phyloP scores from a whole-genome alignment of 2,113 vertebrate species.

The Salminus brasiliensis region DNA sequence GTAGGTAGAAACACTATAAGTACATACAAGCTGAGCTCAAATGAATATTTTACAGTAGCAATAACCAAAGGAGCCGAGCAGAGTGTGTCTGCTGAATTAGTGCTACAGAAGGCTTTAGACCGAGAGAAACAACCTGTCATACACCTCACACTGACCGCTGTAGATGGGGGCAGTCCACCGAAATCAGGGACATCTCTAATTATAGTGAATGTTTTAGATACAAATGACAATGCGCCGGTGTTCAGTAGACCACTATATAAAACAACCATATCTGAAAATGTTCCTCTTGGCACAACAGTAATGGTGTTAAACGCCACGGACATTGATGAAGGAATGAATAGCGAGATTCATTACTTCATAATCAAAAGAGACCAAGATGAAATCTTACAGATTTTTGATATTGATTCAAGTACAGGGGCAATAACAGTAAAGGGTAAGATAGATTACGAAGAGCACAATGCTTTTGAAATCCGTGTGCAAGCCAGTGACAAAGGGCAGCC shows the following conservation, averaged over 20 bases:
- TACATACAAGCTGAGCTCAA: slow-evolving; percentile 77
- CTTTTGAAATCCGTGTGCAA: slow-evolving; percentile 80
- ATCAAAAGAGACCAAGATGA: slow-evolving; percentile 66
- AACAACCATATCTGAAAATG: slow-evolving; percentile 72
- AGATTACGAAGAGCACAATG: slow-evolving; percentile 77
- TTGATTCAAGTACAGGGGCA: slow-evolving; percentile 61
- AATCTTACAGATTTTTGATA: slow-evolving; percentile 67
- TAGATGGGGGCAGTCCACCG: slow-evolving; percentile 72
- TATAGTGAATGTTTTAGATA: slow-evolving; percentile 76
- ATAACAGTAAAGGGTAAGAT: slow-evolving; percentile 69
- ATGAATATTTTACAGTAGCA: slow-evolving; percentile 70
- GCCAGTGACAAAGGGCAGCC: slow-evolving; percentile 76
- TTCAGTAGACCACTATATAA: slow-evolving; percentile 76
- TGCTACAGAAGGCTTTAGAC: slow-evolving; percentile 80
- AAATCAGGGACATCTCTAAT: slow-evolving; percentile 74
- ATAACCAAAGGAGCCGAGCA: slow-evolving; percentile 73
- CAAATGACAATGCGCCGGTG: slow-evolving; percentile 81
- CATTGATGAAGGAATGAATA: slow-evolving; percentile 77
- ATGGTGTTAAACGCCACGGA: slow-evolving; percentile 74
- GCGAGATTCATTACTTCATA: slow-evolving; percentile 70
- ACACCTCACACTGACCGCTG: slow-evolving; percentile 66
- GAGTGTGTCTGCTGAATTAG: slow-evolving; percentile 74
- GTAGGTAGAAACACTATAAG: slow-evolving; percentile 73
- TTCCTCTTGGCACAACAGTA: slow-evolving; percentile 61
- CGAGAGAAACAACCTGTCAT: slow-evolving; percentile 73